Evolutionary conservation across 2,888 invertebrate species (phyloP).

Genomic region (Acanthoscelides obtectus): DNA sequence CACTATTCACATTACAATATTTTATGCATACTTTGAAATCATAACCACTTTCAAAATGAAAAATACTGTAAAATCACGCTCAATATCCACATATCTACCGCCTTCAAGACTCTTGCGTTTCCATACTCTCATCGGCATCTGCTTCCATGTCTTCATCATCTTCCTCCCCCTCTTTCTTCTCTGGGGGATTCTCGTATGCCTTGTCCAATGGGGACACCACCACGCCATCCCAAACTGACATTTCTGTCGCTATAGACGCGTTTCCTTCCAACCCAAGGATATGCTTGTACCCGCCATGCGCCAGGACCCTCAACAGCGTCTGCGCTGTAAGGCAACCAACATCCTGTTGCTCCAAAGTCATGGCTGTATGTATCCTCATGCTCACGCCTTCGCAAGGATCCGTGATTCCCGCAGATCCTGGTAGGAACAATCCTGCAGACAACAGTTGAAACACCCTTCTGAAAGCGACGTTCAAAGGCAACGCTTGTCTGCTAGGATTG

Average conservation of each 20-base stretch:
- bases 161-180: conserved; percentile 68
- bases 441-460: conserved; percentile 78
- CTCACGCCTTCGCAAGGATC: conserved; percentile 93
- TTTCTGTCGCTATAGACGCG: conserved; percentile 63
- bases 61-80: neutral
- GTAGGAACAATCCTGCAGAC: conserved; percentile 91
- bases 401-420: conserved; percentile 86
- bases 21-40: neutral
- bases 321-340: conserved; percentile 91
- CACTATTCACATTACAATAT: neutral
- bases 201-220: conserved; percentile 93
- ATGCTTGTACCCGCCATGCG: conserved; percentile 91
- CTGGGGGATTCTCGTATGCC: conserved; percentile 80
- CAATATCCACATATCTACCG: neutral
- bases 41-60: neutral
- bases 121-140: conserved; percentile 55
- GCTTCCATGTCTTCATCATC: conserved; percentile 66
- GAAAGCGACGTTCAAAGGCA: conserved; percentile 90
- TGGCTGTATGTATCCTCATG: conserved; percentile 82
- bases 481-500: conserved; percentile 87
- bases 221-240: conserved; percentile 96
- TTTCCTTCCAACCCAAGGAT: conserved; percentile 68
- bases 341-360: conserved; percentile 90
- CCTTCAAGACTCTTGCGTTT: conserved; percentile 42
- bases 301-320: conserved; percentile 82